Percentiles rank a stretch among this genome's conserved stretches.
These are phyloP conservation scores for Erebia palarica DNA, from an alignment of 2,888 invertebrate species.

Conservation along the genomic window DNA sequence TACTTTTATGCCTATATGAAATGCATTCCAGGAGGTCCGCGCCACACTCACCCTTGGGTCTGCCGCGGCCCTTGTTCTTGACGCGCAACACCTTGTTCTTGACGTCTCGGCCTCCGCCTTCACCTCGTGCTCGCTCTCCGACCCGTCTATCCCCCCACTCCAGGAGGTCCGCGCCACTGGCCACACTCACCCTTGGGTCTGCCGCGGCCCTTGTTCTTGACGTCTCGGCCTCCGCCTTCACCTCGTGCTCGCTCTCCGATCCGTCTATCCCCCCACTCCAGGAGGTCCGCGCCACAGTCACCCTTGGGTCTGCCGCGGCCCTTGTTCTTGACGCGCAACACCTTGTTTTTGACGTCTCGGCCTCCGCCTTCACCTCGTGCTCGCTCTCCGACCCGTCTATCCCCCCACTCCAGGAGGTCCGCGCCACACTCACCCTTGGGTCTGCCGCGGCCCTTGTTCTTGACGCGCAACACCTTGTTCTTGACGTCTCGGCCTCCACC, in stretches of 20 bases:
- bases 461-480: conserved; percentile 83
- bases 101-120: too few relatives aligned
- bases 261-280: too few relatives aligned
- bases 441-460: conserved; percentile 80
- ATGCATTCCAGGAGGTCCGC: too few relatives aligned
- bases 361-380: conserved; percentile 52
- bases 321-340: too few relatives aligned
- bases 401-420: conserved; percentile 69
- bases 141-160: conserved; percentile 84
- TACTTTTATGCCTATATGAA: too few relatives aligned
- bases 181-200: conserved; percentile 71
- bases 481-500: conserved; percentile 63
- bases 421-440: conserved; percentile 64
- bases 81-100: too few relatives aligned
- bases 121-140: too few relatives aligned
- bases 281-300: too few relatives aligned
- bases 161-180: too few relatives aligned
- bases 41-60: conserved; percentile 69
- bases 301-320: too few relatives aligned
- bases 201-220: conserved; percentile 80
- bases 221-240: conserved; percentile 55
- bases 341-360: too few relatives aligned
- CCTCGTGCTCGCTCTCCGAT: conserved; percentile 74
- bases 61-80: conserved; percentile 80
- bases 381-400: conserved; percentile 84